Conservation (phyloP, 2,888 invertebrate species). For the Eupelmus urozonus region DNA sequence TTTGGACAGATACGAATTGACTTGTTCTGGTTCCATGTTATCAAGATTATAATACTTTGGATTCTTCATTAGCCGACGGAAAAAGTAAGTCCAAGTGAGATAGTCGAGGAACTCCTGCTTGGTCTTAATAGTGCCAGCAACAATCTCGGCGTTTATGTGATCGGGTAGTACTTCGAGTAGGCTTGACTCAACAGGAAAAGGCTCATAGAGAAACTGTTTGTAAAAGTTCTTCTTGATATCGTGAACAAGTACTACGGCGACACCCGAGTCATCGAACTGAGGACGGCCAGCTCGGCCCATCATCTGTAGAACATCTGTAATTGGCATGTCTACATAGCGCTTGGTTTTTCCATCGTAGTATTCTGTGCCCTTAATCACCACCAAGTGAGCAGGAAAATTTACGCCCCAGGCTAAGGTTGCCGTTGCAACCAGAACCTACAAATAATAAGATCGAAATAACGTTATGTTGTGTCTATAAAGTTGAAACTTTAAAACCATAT, state of each 20-base stretch:
- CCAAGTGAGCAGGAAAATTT: slow-evolving; percentile 98
- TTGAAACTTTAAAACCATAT: too few relatives aligned
- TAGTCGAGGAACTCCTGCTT: slow-evolving; percentile 97
- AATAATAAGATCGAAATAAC: too few relatives aligned
- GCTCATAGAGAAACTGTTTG: slow-evolving; percentile 98
- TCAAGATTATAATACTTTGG: slow-evolving; percentile 93
- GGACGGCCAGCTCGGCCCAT: slow-evolving; percentile 99
- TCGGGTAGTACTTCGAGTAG: slow-evolving; percentile 94
- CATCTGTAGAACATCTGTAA: slow-evolving; percentile 99
- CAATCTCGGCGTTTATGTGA: slow-evolving; percentile 97
- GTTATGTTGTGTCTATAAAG: too few relatives aligned
- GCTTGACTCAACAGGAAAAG: slow-evolving; percentile 99
- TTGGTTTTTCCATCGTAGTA: slow-evolving; percentile 98
- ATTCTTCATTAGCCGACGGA: slow-evolving; percentile 93
- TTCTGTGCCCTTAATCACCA: slow-evolving; percentile 99
- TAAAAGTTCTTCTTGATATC: slow-evolving; percentile 99
- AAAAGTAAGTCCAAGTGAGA: slow-evolving; percentile 99
- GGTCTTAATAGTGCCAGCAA: slow-evolving; percentile 95
- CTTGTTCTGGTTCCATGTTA: slow-evolving; percentile 82
- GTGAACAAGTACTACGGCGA: slow-evolving; percentile 93
- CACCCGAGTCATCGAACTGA: slow-evolving; percentile 95
- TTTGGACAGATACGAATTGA: slow-evolving; percentile 88
- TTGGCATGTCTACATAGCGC: slow-evolving; percentile 99
- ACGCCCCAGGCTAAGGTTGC: slow-evolving; percentile 99
- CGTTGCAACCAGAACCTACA: slow-evolving; percentile 93